Conservation (phyloP, 2,113 vertebrate species). For the Bubalus kerabau region DNA sequence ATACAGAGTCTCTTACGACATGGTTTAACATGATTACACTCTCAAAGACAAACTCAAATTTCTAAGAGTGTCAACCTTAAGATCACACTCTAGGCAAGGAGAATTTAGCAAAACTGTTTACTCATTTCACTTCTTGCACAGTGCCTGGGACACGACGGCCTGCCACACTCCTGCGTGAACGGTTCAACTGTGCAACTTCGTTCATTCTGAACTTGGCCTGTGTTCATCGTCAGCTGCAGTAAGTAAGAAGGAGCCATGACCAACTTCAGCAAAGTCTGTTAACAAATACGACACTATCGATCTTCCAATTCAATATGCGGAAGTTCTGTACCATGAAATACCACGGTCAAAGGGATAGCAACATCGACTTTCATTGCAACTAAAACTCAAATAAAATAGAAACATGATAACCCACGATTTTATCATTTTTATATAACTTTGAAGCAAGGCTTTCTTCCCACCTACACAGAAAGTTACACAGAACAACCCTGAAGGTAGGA, state of each 20-base stretch:
- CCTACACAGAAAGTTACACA: neutral
- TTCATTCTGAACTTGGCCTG: neutral
- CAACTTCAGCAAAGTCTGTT: neutral
- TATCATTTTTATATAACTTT: neutral
- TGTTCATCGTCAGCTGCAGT: too few relatives aligned
- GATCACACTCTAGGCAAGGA: neutral
- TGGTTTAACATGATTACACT: neutral
- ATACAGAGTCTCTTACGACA: neutral
- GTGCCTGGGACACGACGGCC: too few relatives aligned
- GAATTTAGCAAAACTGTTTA: neutral
- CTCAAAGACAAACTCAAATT: neutral
- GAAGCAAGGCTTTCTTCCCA: neutral
- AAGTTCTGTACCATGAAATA: neutral
- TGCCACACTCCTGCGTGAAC: neutral
- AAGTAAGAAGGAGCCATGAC: neutral
- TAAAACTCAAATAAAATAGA: neutral
- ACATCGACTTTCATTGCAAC: neutral
- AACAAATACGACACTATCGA: accelerated
- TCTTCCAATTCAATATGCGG: neutral
- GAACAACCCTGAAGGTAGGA: neutral
- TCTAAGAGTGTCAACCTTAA: neutral
- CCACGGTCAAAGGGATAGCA: neutral
- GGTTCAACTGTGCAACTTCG: neutral
- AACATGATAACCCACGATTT: neutral
- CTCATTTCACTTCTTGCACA: neutral